Percentiles rank a stretch among this genome's conserved stretches.
Conservation (phyloP, 2,888 invertebrate species). For the Pollenia labialis region DNA sequence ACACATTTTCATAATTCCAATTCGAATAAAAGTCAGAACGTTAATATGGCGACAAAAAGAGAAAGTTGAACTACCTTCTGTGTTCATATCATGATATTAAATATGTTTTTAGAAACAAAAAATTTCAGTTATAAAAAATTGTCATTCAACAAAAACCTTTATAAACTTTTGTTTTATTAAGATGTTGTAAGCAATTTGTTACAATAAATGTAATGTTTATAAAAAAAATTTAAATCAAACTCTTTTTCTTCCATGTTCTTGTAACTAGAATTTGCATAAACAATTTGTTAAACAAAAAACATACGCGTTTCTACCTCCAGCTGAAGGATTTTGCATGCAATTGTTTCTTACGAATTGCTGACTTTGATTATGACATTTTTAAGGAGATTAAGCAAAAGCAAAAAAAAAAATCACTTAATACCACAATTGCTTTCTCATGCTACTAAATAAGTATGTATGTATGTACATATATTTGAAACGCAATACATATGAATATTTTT, state of each 20-base stretch:
- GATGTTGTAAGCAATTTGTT: conserved; percentile 9
- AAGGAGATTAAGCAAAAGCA: background rate
- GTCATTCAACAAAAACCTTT: too few species aligned
- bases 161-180: background rate
- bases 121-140: too few species aligned
- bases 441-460: background rate
- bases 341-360: conserved; percentile 13
- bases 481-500: background rate
- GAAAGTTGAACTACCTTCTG: too few species aligned
- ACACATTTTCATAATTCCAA: too few species aligned
- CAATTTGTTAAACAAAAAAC: conserved; percentile 1
- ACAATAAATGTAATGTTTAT: background rate
- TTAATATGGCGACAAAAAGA: too few species aligned
- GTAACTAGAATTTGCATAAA: conserved; percentile 16
- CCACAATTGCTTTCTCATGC: conserved; percentile 9
- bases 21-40: too few species aligned
- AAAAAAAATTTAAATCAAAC: background rate
- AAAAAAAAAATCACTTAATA: conserved; percentile 30
- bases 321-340: too few species aligned
- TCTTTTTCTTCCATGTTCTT: background rate
- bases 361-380: conserved; percentile 31
- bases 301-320: too few species aligned
- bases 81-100: too few species aligned
- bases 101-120: too few species aligned
- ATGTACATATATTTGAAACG: background rate